Evolutionary conservation across 2,888 invertebrate species (phyloP).

Genomic region (Caenorhabditis auriculariae): DNA sequence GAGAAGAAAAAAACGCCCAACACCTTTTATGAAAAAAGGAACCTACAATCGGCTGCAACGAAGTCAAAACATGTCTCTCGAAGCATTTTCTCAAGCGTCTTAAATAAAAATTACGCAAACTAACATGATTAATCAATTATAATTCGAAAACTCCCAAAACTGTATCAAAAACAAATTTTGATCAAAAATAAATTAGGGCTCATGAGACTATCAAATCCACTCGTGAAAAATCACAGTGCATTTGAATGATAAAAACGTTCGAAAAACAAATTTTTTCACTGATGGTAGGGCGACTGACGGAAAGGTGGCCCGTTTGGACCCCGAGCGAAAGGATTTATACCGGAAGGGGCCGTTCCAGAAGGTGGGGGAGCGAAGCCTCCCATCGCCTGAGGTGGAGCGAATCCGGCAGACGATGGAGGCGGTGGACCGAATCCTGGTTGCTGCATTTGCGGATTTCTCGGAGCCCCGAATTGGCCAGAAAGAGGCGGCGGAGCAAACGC

Average conservation of each 20-base stretch:
- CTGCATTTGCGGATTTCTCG: constrained; percentile 1
- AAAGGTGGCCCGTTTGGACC: constrained; percentile 28
- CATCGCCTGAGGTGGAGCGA: constrained; percentile 17
- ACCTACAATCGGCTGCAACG: no score
- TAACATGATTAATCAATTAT: no score
- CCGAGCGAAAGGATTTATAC: constrained; percentile 44
- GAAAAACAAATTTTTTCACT: no score
- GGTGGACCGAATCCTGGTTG: constrained; percentile 20
- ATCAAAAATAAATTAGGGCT: no score
- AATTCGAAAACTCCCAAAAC: background rate
- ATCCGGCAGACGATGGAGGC: constrained; percentile 8
- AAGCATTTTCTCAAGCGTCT: no score
- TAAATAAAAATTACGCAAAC: no score
- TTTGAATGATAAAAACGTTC: no score
- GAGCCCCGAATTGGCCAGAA: background rate
- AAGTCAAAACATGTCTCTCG: no score
- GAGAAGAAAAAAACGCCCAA: no score
- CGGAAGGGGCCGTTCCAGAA: constrained; percentile 9
- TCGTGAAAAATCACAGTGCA: no score
- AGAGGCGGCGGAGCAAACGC: constrained; percentile 13
- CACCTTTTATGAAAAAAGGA: no score
- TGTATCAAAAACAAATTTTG: constrained; percentile 13
- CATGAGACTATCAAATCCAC: no score
- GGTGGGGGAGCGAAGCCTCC: constrained; percentile 5
- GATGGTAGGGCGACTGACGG: constrained; percentile 48